Base-by-base conservation (phyloP, 2,797 vertebrate genomes). In the Anableps anableps region DNA sequence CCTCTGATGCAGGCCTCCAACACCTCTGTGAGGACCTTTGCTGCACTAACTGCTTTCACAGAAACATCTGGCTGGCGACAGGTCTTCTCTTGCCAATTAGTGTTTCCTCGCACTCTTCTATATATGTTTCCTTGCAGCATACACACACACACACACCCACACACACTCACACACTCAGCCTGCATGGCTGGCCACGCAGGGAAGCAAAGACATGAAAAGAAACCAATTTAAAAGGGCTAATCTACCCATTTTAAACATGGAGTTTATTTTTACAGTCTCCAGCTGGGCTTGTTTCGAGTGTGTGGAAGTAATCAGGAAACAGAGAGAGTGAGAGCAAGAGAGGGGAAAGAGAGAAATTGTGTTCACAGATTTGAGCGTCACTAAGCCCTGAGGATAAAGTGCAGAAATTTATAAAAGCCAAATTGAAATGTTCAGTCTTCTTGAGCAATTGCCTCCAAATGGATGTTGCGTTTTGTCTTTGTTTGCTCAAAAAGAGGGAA, bases 241-340 rank as follows among this genome's bases (percentile, higher is more conserved):
- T 95, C 94, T 93, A 66, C 84, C 76, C 86, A 84, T 89, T 95
- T 94, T 91, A 88, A 94, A 94, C 94, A 91, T 85, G 86, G 78
- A 86, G 93, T 95, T 95, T 95, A 94, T 95, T 95, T 95, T 95
- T 95, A 95, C 94, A 93, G 92, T 95, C 95, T 93, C 88, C 95
- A 96, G 95, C 94, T 96, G 95, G 91, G 88, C 73, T 68, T 74
- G 85, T 79, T 88, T 87, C 14, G 66, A 88, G 88, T 90, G 88
- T 93, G 88, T 94, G 94, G 92, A 94, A 94, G 91, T 92, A 95
- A 95, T 95, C 93, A 95, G 83, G 85, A 86, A 85, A 91, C 80
- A 29, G 23, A 73, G 47, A 87, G 79, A 79, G 68, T 23, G 72
- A 58, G 47, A 26, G 58, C 29, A 26, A 55, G 26, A 1, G 53